These are phyloP conservation scores for Trachops cirrhosus DNA, from an alignment of 2,797 vertebrate species.

Conservation along the genomic window DNA sequence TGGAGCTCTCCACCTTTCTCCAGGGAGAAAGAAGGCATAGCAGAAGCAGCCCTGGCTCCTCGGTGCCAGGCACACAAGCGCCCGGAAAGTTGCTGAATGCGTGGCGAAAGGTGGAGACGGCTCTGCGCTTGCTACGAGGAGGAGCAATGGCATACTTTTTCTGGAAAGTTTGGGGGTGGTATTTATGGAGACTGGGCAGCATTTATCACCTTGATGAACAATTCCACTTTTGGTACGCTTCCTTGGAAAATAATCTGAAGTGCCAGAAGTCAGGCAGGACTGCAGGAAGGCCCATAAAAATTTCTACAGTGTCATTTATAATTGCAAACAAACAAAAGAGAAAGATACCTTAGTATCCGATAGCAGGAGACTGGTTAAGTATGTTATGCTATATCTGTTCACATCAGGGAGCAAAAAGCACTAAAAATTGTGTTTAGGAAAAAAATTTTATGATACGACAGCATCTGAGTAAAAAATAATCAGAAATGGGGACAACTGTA, in stretches of 20 bases:
- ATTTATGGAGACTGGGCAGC: background rate
- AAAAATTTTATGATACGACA: background rate
- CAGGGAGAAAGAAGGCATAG: background rate
- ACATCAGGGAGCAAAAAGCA: background rate
- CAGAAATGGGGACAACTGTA: too few species aligned
- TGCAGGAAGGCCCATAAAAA: background rate
- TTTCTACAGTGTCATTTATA: background rate
- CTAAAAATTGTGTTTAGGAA: background rate
- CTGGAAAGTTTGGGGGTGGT: background rate
- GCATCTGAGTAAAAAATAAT: background rate
- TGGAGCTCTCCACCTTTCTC: background rate
- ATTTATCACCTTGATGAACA: background rate
- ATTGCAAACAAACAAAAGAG: background rate
- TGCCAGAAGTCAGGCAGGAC: background rate
- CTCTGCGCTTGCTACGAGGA: background rate
- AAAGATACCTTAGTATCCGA: background rate
- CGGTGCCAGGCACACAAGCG: background rate
- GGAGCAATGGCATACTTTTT: background rate
- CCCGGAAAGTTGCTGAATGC: background rate
- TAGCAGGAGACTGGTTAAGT: background rate
- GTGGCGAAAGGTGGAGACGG: background rate
- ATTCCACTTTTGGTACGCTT: background rate
- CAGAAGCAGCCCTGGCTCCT: background rate
- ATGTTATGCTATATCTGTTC: background rate
- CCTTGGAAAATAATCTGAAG: background rate